These are phyloP conservation scores for Theristus sp. DNA, from an alignment of 2,888 invertebrate genomes.

Conservation along the genomic window DNA sequence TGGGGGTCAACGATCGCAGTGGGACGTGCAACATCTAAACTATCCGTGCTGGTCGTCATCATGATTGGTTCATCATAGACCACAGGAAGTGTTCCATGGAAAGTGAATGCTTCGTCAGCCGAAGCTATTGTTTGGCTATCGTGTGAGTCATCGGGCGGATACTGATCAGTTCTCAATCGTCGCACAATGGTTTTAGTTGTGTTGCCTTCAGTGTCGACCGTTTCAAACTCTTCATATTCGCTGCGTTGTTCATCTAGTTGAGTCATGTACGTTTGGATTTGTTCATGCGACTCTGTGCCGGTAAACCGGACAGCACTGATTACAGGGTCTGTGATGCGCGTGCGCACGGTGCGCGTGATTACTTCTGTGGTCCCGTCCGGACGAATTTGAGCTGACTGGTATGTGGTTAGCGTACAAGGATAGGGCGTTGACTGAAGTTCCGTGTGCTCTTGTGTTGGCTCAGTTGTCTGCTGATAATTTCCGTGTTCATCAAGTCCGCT, in stretches of 20 bases:
- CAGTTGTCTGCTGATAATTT: neutral
- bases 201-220: slow-evolving; percentile 24
- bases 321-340: slow-evolving; percentile 23
- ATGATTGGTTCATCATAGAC: neutral
- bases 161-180: neutral
- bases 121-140: neutral
- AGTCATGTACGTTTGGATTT: slow-evolving; percentile 13
- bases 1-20: neutral
- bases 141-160: neutral
- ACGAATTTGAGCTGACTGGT: slow-evolving; percentile 19
- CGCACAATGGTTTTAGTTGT: slow-evolving; percentile 16
- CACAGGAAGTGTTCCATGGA: neutral
- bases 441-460: no score
- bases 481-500: neutral
- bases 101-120: neutral
- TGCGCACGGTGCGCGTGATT: slow-evolving; percentile 24
- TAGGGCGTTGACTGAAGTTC: slow-evolving; percentile 8
- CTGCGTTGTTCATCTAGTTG: slow-evolving; percentile 10
- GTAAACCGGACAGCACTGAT: slow-evolving; percentile 23
- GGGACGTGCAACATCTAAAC: neutral
- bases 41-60: neutral
- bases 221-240: slow-evolving; percentile 20
- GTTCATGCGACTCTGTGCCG: slow-evolving; percentile 21
- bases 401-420: slow-evolving; percentile 25
- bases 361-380: slow-evolving; percentile 22